Base-by-base conservation (phyloP, 2,888 invertebrate species). In the Limenitis camilla region DNA sequence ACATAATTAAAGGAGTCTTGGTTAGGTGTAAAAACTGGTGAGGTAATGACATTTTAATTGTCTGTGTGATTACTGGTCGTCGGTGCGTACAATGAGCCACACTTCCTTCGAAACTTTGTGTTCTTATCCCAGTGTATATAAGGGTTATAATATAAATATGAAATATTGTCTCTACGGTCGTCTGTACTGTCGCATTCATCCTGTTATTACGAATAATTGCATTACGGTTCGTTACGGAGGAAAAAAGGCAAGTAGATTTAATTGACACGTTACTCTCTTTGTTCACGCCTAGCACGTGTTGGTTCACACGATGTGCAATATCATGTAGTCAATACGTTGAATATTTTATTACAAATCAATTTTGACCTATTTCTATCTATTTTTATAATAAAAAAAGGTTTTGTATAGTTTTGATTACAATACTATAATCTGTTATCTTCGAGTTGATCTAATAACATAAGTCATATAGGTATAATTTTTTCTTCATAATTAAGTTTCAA, bases 1-100 rank as follows among this genome's bases (percentile, higher is more conserved):
- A 71, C 69, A 71, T 78, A 81, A 83, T 82, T 83, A 82, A 81
- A 79, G 72, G 70, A 65, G 67, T 67, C 65, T 69, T 64, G 73
- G 74, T 74, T 79, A 86, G 79, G 84, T 83, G 82, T 84, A 86
- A 86, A 83, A 83, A 79, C 75, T 67, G 65, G 72, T 66, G 66
- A 73, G 71, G 76, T 86, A 86, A 87, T 80, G 87, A 83, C 85
- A 84, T 85, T 86, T 86, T 87, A 87, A 87, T 87, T 86, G 84
- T 85, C 76, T 67, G 66, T 68, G 72, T 78, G 80, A 84, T 84
- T 83, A 78, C 76, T 61, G 75, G 73, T 74, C 77, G 76, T 72
- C 71, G 71, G 64, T 63, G 59, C 62, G 58, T 57, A 57, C 41
- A 57, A 31, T 48, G 40, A 40, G 47, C 55, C 36, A 33, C 47